Conservation (phyloP, 2,113 vertebrate species). For the Melanerpes formicivorus region DNA sequence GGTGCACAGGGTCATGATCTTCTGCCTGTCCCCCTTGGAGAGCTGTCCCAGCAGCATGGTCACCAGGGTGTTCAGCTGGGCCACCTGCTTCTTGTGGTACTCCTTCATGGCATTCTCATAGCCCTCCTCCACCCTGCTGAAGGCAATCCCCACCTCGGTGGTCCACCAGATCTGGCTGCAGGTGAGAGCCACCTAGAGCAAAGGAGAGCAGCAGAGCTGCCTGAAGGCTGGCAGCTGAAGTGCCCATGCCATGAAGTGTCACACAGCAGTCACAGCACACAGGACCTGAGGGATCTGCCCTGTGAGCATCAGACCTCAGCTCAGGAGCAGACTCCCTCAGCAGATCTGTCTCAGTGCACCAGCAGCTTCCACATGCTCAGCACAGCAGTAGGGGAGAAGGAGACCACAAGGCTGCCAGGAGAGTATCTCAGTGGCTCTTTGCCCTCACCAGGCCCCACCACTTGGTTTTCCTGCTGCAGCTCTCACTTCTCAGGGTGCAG, state of each 20-base stretch:
- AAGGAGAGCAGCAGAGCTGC: background rate
- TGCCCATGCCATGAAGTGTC: background rate
- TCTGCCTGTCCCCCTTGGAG: conserved; percentile 89
- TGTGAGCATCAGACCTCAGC: rapidly evolving
- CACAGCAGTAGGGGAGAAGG: background rate
- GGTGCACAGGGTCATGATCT: conserved; percentile 97
- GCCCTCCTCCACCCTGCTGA: conserved; percentile 91
- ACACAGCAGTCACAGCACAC: background rate
- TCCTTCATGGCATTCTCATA: conserved; percentile 93
- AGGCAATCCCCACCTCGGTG: conserved; percentile 89
- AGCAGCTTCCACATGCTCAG: background rate
- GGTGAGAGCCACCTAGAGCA: conserved; percentile 86
- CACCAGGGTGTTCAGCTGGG: conserved; percentile 92
- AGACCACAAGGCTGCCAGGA: background rate
- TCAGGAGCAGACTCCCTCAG: background rate
- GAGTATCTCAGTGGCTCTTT: background rate
- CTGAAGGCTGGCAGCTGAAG: background rate
- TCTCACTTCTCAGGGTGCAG: background rate
- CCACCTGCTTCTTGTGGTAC: conserved; percentile 92
- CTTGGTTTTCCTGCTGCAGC: background rate
- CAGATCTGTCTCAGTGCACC: background rate
- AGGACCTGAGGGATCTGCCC: background rate
- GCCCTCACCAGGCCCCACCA: background rate
- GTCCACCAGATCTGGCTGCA: conserved; percentile 98
- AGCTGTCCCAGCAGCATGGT: conserved; percentile 91